Conservation (phyloP, 1,140 invertebrate genomes). For the Drosophila ambigua region DNA sequence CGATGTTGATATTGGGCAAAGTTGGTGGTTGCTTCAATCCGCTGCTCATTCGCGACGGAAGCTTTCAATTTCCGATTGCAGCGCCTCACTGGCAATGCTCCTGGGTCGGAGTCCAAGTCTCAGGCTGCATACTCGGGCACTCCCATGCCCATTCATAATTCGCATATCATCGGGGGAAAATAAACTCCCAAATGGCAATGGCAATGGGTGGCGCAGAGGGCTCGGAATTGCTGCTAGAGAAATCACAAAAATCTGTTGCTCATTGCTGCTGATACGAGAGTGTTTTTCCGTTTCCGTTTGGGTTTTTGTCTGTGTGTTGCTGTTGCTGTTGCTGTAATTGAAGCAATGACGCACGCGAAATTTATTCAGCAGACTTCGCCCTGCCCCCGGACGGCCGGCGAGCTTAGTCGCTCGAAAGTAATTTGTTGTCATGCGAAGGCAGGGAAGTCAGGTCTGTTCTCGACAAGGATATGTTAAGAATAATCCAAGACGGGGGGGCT, state of each 20-base stretch:
- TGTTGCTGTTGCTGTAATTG: slow-evolving; percentile 58
- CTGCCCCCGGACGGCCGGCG: background rate
- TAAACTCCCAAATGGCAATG: background rate
- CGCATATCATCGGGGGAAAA: slow-evolving; percentile 49
- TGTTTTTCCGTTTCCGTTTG: too few species aligned
- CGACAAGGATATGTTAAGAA: slow-evolving; percentile 31
- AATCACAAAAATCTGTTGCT: slow-evolving; percentile 57
- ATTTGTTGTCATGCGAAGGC: slow-evolving; percentile 64
- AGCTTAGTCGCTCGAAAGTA: slow-evolving; percentile 68
- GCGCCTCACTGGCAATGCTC: slow-evolving; percentile 18
- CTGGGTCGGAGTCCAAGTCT: slow-evolving; percentile 16
- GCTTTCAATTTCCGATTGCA: slow-evolving; percentile 69
- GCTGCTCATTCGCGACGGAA: slow-evolving; percentile 42
- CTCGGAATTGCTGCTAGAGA: slow-evolving; percentile 10
- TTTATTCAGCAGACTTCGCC: slow-evolving; percentile 20
- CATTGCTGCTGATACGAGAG: slow-evolving; percentile 25
- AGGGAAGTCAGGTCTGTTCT: slow-evolving; percentile 34
- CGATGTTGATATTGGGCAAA: background rate
- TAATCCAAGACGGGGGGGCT: slow-evolving; percentile 11
- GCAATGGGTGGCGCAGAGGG: too few species aligned
- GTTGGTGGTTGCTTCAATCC: background rate
- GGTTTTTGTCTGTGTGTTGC: background rate
- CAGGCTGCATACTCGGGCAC: slow-evolving; percentile 37
- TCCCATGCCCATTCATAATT: slow-evolving; percentile 20
- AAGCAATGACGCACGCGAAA: slow-evolving; percentile 72